Percentiles rank a stretch among this genome's conserved stretches.
These are phyloP conservation scores for Salticus scenicus DNA, from an alignment of 2,888 invertebrate genomes.

Conservation along the genomic window DNA sequence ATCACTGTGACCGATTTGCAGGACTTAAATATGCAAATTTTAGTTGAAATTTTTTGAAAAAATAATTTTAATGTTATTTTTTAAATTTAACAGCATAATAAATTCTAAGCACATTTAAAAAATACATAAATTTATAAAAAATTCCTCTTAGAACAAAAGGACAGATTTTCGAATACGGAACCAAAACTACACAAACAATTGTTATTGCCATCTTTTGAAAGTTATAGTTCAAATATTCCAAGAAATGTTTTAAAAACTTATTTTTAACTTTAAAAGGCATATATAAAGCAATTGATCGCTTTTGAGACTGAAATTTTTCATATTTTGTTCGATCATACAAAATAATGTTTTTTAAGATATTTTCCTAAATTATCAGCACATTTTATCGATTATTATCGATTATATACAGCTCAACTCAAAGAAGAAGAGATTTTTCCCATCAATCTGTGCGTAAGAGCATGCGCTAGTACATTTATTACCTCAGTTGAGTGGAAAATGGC, in stretches of 20 bases:
- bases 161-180: slow-evolving; percentile 31
- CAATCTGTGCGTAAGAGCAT: slow-evolving; percentile 51
- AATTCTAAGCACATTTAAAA: background rate
- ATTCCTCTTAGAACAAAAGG: background rate
- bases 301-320: too few relatives aligned
- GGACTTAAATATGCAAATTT: background rate
- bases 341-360: too few relatives aligned
- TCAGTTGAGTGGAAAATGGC: slow-evolving; percentile 83
- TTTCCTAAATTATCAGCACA: too few relatives aligned
- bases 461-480: slow-evolving; percentile 53
- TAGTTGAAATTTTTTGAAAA: background rate
- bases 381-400: too few relatives aligned
- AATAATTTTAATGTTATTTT: background rate
- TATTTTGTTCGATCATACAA: too few relatives aligned
- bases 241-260: too few relatives aligned
- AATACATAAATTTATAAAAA: background rate
- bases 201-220: background rate
- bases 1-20: background rate
- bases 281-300: too few relatives aligned
- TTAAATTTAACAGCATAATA: background rate
- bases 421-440: slow-evolving; percentile 19
- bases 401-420: background rate
- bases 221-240: too few relatives aligned
- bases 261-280: too few relatives aligned
- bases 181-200: slow-evolving; percentile 14